A percentile compares a stretch with the other conserved stretches of the same genome.
These are phyloP conservation scores for Apodemia duryi DNA, from an alignment of 2,888 invertebrate species.

Conservation along the genomic window DNA sequence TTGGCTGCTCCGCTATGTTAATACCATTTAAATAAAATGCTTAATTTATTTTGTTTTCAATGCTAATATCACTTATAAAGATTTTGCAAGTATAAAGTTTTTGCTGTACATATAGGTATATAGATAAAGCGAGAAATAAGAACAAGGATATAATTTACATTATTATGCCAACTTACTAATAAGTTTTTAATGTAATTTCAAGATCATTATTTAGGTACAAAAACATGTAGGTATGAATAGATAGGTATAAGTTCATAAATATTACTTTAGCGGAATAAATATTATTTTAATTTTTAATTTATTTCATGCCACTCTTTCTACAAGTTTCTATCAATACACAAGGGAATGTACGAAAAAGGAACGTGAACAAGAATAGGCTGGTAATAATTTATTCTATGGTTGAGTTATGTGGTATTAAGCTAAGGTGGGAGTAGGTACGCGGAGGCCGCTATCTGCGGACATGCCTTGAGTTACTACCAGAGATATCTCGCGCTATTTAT, in stretches of 20 bases:
- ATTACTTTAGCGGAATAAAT: neutral
- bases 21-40: too few relatives aligned
- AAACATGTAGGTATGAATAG: too few relatives aligned
- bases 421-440: constrained; percentile 53
- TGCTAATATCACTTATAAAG: too few relatives aligned
- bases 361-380: constrained; percentile 58
- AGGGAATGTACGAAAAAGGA: constrained; percentile 44
- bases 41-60: too few relatives aligned
- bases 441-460: constrained; percentile 46
- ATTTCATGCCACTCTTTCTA: constrained; percentile 26
- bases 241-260: neutral
- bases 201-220: too few relatives aligned
- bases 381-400: constrained; percentile 65
- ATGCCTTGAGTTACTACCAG: constrained; percentile 39
- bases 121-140: too few relatives aligned
- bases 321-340: constrained; percentile 31
- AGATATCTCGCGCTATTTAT: constrained; percentile 31
- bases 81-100: too few relatives aligned
- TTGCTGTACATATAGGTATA: too few relatives aligned
- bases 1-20: too few relatives aligned
- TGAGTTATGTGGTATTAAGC: constrained; percentile 70
- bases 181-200: too few relatives aligned
- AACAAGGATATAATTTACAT: too few relatives aligned
- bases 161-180: too few relatives aligned
- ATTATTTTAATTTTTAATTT: neutral